These are phyloP conservation scores for Meganola albula DNA, from an alignment of 2,888 invertebrate genomes.

Conservation along the genomic window DNA sequence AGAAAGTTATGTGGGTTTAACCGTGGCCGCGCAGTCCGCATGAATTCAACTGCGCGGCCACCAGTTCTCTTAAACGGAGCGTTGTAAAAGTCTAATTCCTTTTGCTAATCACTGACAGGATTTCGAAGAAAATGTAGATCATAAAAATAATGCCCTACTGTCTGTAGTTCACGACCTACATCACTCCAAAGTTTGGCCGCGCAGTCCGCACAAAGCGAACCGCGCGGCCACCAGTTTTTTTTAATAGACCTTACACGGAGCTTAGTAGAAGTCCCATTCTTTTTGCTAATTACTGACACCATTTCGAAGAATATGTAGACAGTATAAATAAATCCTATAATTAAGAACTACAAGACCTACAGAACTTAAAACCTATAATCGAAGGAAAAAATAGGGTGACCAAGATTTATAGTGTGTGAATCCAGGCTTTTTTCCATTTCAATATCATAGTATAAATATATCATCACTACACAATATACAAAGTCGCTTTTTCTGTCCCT, in stretches of 20 bases:
- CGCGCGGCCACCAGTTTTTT: constrained; percentile 2
- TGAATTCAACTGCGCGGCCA: constrained; percentile 6
- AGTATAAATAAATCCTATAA: constrained; percentile 8
- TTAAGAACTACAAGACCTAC: constrained; percentile 9
- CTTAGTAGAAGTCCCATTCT: constrained; percentile 6
- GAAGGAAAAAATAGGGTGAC: constrained; percentile 10
- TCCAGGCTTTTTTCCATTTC: constrained; percentile 10
- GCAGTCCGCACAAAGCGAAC: constrained; percentile 3
- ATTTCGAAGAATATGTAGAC: constrained; percentile 8
- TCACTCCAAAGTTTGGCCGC: constrained; percentile 10
- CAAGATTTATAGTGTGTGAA: constrained; percentile 10
- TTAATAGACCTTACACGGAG: constrained; percentile 6
- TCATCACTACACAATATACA: constrained; percentile 10
- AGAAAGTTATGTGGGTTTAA: constrained; percentile 8
- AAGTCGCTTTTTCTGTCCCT: constrained; percentile 10
- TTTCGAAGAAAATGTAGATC: constrained; percentile 8
- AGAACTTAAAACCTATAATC: constrained; percentile 11
- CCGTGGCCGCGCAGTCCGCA: constrained; percentile 8
- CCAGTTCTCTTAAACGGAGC: constrained; percentile 8
- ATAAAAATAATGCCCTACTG: constrained; percentile 8
- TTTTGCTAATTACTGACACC: constrained; percentile 8
- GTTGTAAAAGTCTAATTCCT: constrained; percentile 8
- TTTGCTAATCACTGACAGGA: constrained; percentile 8
- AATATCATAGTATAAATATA: constrained; percentile 10
- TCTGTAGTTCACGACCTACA: constrained; percentile 8